These are phyloP conservation scores for Atethmia centrago DNA, from an alignment of 2,888 invertebrate genomes.

Conservation along the genomic window DNA sequence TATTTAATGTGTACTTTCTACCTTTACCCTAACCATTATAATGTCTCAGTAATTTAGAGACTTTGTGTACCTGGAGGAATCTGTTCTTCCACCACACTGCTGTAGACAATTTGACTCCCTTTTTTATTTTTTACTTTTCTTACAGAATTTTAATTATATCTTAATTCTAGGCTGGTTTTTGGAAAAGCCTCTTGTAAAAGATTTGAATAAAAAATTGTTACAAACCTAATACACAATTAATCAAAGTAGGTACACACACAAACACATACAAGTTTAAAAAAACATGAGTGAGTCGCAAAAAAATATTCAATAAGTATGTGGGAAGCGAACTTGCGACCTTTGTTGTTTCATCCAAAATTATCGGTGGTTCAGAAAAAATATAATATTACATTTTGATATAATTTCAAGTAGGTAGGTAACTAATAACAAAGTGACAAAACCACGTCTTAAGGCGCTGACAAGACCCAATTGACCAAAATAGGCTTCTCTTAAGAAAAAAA, in stretches of 20 bases:
- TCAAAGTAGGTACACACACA: not conserved
- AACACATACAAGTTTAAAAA: not conserved
- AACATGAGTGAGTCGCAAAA: not conserved
- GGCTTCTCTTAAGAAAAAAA: too few relatives aligned
- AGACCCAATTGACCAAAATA: too few relatives aligned
- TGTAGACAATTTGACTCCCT: constrained; percentile 46
- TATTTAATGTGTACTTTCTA: constrained; percentile 9
- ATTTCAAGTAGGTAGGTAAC: too few relatives aligned
- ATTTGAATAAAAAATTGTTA: not conserved
- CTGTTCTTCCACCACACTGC: constrained; percentile 29
- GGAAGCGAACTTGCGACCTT: constrained; percentile 3
- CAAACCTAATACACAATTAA: not conserved
- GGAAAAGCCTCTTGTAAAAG: not conserved
- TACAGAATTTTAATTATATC: not conserved
- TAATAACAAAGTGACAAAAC: too few relatives aligned
- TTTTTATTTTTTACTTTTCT: not conserved
- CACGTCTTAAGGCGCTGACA: too few relatives aligned
- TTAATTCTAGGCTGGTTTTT: not conserved
- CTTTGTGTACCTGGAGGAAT: constrained; percentile 10
- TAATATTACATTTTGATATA: too few relatives aligned
- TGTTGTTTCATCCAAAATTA: not conserved
- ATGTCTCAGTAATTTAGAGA: constrained; percentile 7
- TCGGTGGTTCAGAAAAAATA: not conserved
- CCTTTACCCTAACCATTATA: not conserved
- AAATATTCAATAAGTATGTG: not conserved